Conservation (phyloP, 2,797 vertebrate species). For the Neostethus bicornis region DNA sequence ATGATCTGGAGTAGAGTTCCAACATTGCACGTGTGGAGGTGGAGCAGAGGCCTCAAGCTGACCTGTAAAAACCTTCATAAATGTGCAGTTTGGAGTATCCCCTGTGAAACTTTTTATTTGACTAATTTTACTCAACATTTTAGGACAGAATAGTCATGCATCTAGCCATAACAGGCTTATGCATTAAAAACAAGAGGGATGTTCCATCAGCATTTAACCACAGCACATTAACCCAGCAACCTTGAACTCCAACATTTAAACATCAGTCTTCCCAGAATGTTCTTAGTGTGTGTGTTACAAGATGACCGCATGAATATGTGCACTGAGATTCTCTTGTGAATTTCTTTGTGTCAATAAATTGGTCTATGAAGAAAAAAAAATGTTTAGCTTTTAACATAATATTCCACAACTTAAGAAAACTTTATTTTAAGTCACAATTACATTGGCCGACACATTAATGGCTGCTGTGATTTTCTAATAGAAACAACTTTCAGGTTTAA, state of each 20-base stretch:
- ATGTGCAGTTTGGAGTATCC: not conserved
- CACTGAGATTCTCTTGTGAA: not conserved
- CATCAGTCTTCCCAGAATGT: slow-evolving; percentile 36
- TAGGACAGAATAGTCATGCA: not conserved
- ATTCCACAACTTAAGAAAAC: not conserved
- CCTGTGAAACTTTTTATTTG: not conserved
- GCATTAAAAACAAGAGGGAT: not conserved
- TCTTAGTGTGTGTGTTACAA: not conserved
- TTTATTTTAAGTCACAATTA: not conserved
- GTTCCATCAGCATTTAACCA: slow-evolving; percentile 6
- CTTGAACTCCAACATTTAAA: slow-evolving; percentile 6
- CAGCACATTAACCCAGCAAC: slow-evolving; percentile 22
- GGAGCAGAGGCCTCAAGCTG: not conserved
- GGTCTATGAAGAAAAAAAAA: not conserved
- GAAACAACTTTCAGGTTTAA: not conserved
- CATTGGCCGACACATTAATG: too few relatives aligned
- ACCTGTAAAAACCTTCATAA: not conserved
- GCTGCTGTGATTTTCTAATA: not conserved
- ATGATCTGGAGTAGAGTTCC: not conserved
- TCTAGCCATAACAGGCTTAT: not conserved
- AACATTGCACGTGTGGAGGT: slow-evolving; percentile 9
- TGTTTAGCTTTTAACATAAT: not conserved
- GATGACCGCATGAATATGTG: slow-evolving; percentile 1
- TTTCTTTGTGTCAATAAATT: not conserved
- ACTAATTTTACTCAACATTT: not conserved